Conservation (phyloP, 2,888 invertebrate genomes). For the Clitarchus hookeri region DNA sequence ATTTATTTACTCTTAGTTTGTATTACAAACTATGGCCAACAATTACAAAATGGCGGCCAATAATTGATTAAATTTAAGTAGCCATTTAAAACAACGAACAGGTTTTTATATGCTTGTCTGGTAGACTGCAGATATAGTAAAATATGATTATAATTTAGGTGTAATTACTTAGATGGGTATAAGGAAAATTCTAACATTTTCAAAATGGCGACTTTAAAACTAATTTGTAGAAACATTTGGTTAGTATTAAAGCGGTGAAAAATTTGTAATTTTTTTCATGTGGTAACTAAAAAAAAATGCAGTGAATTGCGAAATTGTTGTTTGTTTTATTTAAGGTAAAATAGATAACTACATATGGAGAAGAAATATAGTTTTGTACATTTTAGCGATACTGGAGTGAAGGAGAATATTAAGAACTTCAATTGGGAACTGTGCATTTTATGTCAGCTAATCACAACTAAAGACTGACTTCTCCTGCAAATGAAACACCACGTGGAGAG, state of each 20-base stretch:
- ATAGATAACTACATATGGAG: neutral
- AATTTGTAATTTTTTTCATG: neutral
- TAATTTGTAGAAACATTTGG: too few species aligned
- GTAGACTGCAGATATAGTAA: too few species aligned
- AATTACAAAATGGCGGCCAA: neutral
- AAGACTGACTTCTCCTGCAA: neutral
- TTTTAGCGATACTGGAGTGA: neutral
- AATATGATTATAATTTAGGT: too few species aligned
- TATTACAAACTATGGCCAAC: too few species aligned
- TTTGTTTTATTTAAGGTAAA: neutral
- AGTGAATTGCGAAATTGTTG: neutral
- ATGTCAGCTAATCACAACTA: neutral
- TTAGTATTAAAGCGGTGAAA: neutral
- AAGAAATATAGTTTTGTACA: neutral
- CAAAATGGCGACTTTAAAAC: too few species aligned
- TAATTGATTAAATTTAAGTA: neutral
- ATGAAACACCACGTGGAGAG: neutral
- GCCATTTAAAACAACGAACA: too few species aligned
- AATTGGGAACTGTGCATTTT: neutral
- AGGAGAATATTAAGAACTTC: neutral
- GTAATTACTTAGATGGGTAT: too few species aligned
- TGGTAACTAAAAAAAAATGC: neutral
- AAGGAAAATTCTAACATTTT: too few species aligned
- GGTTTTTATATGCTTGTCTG: too few species aligned
- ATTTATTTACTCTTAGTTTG: too few species aligned